Conservation (phyloP, 2,797 vertebrate genomes). For the Lemur catta region DNA sequence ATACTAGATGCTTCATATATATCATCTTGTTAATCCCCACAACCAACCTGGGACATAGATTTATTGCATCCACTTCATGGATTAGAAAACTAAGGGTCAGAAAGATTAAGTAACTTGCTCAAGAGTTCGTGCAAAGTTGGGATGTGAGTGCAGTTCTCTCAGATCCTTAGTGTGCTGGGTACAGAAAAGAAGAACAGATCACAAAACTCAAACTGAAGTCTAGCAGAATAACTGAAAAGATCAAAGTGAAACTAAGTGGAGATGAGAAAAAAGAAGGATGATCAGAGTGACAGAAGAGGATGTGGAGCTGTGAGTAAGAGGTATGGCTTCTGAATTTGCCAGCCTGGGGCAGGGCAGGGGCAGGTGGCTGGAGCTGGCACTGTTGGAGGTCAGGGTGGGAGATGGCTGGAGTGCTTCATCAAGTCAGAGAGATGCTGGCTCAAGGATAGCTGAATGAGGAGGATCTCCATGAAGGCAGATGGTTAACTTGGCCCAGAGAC, state of each 20-base stretch:
- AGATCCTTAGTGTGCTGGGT: not conserved
- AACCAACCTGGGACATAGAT: not conserved
- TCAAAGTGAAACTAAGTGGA: constrained; percentile 13
- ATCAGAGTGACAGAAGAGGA: not conserved
- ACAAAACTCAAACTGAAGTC: constrained; percentile 9
- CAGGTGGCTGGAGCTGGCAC: not conserved
- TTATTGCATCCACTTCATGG: not conserved
- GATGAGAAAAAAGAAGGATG: constrained; percentile 4
- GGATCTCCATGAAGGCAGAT: not conserved
- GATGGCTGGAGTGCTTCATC: not conserved
- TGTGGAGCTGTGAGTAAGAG: not conserved
- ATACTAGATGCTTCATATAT: not conserved
- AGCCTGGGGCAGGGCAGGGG: not conserved
- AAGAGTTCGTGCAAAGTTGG: not conserved
- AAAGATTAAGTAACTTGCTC: not conserved
- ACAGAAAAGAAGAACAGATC: not conserved
- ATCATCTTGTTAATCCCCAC: not conserved
- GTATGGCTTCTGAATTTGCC: not conserved
- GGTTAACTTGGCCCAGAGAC: not conserved
- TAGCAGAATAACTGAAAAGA: not conserved
- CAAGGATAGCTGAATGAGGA: not conserved
- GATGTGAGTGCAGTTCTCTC: not conserved
- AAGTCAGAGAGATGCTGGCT: not conserved
- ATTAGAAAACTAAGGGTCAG: constrained; percentile 20
- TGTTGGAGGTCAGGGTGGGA: not conserved